A percentile compares a stretch with the other conserved stretches of the same genome.
Evolutionary conservation across 2,797 vertebrate species (phyloP).

Genomic region (Siniperca obscura): DNA sequence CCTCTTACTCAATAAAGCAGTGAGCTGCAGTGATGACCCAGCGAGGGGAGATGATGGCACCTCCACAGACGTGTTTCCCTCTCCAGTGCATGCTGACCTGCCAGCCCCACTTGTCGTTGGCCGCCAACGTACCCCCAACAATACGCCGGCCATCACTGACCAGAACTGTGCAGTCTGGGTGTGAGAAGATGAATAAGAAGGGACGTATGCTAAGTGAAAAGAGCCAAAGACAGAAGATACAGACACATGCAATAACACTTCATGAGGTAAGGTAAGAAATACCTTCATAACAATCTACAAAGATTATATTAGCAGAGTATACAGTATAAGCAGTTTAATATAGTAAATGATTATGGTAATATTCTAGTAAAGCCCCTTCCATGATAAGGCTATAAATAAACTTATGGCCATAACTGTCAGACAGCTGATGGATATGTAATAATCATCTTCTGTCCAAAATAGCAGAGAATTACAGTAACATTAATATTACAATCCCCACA

Average conservation of each 20-base stretch:
- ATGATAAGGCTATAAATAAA: rapidly evolving
- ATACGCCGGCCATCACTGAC: slow-evolving; percentile 69
- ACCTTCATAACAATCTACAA: background rate
- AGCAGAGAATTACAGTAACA: slow-evolving; percentile 7
- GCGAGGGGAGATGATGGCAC: slow-evolving; percentile 77
- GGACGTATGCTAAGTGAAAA: background rate
- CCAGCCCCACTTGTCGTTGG: slow-evolving; percentile 80
- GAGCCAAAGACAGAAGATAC: background rate
- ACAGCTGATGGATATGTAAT: slow-evolving; percentile 22
- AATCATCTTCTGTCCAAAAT: background rate
- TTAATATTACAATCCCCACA: background rate
- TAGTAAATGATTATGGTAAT: background rate
- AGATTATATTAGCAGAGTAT: background rate
- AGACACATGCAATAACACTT: background rate
- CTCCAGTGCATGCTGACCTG: slow-evolving; percentile 86
- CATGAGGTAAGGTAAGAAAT: background rate
- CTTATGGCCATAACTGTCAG: background rate
- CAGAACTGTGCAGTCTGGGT: slow-evolving; percentile 68
- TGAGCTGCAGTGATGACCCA: slow-evolving; percentile 88
- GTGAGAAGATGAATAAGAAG: slow-evolving; percentile 7
- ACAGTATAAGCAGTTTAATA: background rate
- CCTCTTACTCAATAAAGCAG: slow-evolving; percentile 85
- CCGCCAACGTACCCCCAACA: slow-evolving; percentile 77
- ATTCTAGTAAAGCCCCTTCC: background rate
- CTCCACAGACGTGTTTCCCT: slow-evolving; percentile 83